Conservation (phyloP, 2,888 invertebrate genomes). For the Dusona sp. region DNA sequence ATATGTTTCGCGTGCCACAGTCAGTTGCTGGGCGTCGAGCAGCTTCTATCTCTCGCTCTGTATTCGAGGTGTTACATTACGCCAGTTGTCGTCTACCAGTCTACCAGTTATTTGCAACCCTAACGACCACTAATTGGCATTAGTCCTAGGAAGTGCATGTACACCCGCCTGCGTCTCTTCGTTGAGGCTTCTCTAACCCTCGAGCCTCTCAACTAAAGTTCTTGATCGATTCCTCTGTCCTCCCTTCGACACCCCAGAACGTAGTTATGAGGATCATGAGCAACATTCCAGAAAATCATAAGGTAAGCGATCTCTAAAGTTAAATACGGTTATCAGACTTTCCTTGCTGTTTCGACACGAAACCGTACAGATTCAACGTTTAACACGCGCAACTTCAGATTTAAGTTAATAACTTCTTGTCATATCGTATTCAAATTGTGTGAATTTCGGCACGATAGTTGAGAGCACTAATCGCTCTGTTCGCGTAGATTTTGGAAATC, state of each 20-base stretch:
- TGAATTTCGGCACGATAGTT: neutral
- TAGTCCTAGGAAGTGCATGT: slow-evolving; percentile 63
- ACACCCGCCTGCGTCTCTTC: slow-evolving; percentile 26
- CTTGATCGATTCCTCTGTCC: slow-evolving; percentile 62
- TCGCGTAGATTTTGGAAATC: neutral
- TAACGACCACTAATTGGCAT: slow-evolving; percentile 80
- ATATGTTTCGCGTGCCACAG: slow-evolving; percentile 81
- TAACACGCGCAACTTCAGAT: neutral
- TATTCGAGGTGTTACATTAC: slow-evolving; percentile 74
- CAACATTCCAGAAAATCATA: slow-evolving; percentile 37
- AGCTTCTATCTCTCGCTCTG: slow-evolving; percentile 45
- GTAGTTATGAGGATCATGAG: slow-evolving; percentile 5
- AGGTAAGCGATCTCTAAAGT: slow-evolving; percentile 22
- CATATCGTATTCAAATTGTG: neutral
- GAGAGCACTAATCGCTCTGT: neutral
- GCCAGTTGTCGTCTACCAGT: slow-evolving; percentile 71
- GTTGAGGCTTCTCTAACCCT: neutral
- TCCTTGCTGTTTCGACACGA: slow-evolving; percentile 13
- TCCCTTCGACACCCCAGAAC: slow-evolving; percentile 5
- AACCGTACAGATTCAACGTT: neutral
- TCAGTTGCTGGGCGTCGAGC: slow-evolving; percentile 76
- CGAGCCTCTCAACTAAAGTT: slow-evolving; percentile 36
- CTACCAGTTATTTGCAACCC: slow-evolving; percentile 78
- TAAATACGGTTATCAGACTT: slow-evolving; percentile 46
- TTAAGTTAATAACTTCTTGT: slow-evolving; percentile 1